Evolutionary conservation across 2,888 invertebrate genomes (phyloP).

Genomic region (Drosophila dives): DNA sequence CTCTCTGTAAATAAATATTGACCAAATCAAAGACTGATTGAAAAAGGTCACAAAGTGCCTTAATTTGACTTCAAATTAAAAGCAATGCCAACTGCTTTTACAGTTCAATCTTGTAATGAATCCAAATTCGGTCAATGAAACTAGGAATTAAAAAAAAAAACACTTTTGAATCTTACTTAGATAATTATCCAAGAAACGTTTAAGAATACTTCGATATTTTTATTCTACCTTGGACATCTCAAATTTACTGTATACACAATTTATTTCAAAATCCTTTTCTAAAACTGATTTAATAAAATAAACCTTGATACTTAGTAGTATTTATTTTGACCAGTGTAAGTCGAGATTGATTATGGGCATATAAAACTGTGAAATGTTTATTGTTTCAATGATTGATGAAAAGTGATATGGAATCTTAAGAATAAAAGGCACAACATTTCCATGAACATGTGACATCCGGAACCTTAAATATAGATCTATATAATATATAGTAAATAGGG

Average conservation of each 20-base stretch:
- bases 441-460: constrained; percentile 66
- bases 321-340: constrained; percentile 31
- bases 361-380: constrained; percentile 4
- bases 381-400: constrained; percentile 6
- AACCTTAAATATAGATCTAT: constrained; percentile 53
- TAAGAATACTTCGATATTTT: background rate
- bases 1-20: constrained; percentile 72
- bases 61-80: constrained; percentile 38
- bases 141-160: background rate
- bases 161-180: background rate
- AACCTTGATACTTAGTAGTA: constrained; percentile 13
- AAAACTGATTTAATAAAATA: constrained; percentile 4
- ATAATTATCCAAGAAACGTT: background rate
- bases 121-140: background rate
- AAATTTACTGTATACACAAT: constrained; percentile 12
- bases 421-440: constrained; percentile 68
- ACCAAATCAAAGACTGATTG: constrained; percentile 66
- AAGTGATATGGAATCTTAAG: constrained; percentile 31
- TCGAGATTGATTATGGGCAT: constrained; percentile 12
- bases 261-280: constrained; percentile 10
- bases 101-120: constrained; percentile 6
- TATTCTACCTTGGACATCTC: background rate
- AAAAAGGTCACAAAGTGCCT: constrained; percentile 39
- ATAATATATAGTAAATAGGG: constrained; percentile 19
- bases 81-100: constrained; percentile 10